A percentile compares a stretch with the other conserved stretches of the same genome.
Evolutionary conservation across 1,140 invertebrate species (phyloP).

Genomic region (Callitettix versicolor): DNA sequence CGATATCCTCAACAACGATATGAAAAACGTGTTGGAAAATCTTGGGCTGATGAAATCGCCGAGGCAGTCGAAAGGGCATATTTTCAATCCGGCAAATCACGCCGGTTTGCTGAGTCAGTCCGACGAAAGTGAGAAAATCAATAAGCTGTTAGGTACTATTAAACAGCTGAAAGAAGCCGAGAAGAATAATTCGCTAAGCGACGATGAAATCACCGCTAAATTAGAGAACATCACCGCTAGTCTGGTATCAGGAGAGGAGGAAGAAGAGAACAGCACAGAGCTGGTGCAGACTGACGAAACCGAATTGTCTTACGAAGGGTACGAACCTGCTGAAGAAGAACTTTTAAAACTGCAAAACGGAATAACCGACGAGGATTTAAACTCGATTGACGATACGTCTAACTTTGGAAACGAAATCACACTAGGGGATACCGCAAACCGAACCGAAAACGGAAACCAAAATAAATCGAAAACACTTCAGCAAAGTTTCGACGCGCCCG

Average conservation of each 20-base stretch:
- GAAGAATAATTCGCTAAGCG: constrained; percentile 20
- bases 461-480: background rate
- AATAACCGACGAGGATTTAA: background rate
- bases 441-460: background rate
- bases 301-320: constrained; percentile 7
- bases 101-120: constrained; percentile 29
- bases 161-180: constrained; percentile 35
- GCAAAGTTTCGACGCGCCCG: constrained; percentile 26
- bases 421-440: too few relatives aligned
- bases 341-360: constrained; percentile 10
- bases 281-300: background rate
- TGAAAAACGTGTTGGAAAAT: constrained; percentile 40
- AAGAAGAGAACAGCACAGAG: background rate
- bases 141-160: constrained; percentile 36
- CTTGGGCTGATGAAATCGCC: constrained; percentile 30
- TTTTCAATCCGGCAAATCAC: constrained; percentile 36
- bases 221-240: constrained; percentile 29
- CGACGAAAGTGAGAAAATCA: constrained; percentile 34
- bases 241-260: constrained; percentile 24
- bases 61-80: constrained; percentile 27
- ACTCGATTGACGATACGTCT: background rate
- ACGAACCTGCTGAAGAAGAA: constrained; percentile 15
- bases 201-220: constrained; percentile 32
- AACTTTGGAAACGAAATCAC: background rate
- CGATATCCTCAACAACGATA: constrained; percentile 37